Evolutionary conservation across 2,113 vertebrate species (phyloP).

Genomic region (Eolophus roseicapilla): DNA sequence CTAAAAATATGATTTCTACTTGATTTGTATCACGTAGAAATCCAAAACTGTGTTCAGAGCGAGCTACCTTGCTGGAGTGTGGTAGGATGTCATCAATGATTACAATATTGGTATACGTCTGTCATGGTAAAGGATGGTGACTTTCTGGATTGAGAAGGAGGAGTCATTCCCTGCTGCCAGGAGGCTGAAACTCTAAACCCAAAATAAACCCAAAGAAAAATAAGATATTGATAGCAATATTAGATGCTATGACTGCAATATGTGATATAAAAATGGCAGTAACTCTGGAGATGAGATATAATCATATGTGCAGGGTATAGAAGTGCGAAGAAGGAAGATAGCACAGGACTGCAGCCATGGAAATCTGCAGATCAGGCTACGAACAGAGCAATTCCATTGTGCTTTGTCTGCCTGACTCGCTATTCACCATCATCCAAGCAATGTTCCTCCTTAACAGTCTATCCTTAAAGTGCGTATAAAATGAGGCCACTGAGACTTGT

Average conservation of each 20-base stretch:
- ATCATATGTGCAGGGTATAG: not conserved
- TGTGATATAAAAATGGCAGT: not conserved
- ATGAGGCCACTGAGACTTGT: not conserved
- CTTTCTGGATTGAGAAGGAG: not conserved
- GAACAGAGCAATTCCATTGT: not conserved
- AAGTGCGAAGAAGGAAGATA: not conserved
- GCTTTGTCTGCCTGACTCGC: not conserved
- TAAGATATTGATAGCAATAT: not conserved
- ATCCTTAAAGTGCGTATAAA: not conserved
- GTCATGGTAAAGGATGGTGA: not conserved
- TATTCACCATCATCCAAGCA: not conserved
- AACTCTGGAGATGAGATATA: not conserved
- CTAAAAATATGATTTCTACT: not conserved
- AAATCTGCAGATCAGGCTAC: not conserved
- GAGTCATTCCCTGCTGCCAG: not conserved
- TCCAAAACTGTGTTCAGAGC: not conserved
- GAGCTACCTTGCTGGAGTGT: not conserved
- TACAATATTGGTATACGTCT: fast-evolving
- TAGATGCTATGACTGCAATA: not conserved
- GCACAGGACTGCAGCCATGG: not conserved
- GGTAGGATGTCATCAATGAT: not conserved
- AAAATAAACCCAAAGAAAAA: not conserved
- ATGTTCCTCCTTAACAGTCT: not conserved
- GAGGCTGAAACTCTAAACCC: not conserved
- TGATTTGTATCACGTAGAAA: not conserved